Percentiles rank a stretch among this genome's conserved stretches.
phyloP scores from a whole-genome alignment of 2,888 invertebrate genomes.

The Cistogaster globosa region DNA sequence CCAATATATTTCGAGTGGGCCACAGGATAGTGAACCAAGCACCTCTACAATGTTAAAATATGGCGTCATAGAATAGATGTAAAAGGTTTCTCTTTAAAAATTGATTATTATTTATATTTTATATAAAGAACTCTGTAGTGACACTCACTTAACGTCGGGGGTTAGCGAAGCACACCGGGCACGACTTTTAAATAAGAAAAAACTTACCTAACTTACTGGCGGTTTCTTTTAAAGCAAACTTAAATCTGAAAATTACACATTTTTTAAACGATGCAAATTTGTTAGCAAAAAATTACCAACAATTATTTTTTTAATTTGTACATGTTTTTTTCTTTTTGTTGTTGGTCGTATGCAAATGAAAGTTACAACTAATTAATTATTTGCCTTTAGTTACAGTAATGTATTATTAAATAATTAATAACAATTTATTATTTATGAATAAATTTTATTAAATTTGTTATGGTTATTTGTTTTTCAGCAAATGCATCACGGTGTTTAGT shows the following conservation, averaged over 20 bases:
- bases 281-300: constrained; percentile 13
- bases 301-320: constrained; percentile 35
- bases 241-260: background rate
- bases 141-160: too few species aligned
- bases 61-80: too few species aligned
- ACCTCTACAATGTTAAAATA: too few species aligned
- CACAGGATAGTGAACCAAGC: too few species aligned
- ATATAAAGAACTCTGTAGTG: too few species aligned
- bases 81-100: too few species aligned
- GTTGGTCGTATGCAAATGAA: constrained; percentile 40
- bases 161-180: too few species aligned
- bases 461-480: constrained; percentile 14
- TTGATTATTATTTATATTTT: too few species aligned
- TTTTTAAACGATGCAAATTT: constrained; percentile 1
- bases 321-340: constrained; percentile 15
- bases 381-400: constrained; percentile 58
- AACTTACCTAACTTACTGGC: too few species aligned
- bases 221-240: too few species aligned
- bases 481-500: constrained; percentile 34
- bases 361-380: constrained; percentile 55
- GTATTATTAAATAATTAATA: constrained; percentile 73
- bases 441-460: constrained; percentile 23
- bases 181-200: too few species aligned
- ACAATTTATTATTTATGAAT: constrained; percentile 47
- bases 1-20: too few species aligned